Percentiles rank a stretch among this genome's conserved stretches.
Evolutionary conservation across 1,140 invertebrate species (phyloP).

Genomic region (Papilio polyxenes): DNA sequence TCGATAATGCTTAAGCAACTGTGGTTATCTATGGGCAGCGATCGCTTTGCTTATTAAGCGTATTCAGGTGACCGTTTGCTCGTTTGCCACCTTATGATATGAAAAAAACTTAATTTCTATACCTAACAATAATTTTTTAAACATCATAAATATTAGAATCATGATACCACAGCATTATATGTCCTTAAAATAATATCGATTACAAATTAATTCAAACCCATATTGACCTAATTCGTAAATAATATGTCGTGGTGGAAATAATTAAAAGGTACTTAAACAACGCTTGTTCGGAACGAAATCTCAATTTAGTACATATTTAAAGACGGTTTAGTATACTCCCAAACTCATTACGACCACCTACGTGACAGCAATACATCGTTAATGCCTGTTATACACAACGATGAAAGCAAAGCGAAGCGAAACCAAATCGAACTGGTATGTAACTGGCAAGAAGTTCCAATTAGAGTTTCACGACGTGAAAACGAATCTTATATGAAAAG

Average conservation of each 20-base stretch:
- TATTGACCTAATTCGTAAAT: neutral
- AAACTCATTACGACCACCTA: constrained; percentile 25
- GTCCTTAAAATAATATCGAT: neutral
- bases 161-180: neutral
- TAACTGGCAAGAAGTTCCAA: no score
- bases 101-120: no score
- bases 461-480: neutral
- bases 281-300: neutral
- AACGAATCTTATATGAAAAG: neutral
- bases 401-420: neutral
- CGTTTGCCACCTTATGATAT: no score
- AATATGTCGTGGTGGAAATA: neutral
- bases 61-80: no score
- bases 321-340: constrained; percentile 27
- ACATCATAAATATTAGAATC: neutral
- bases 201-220: neutral
- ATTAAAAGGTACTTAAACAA: constrained; percentile 14
- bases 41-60: no score
- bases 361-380: constrained; percentile 35
- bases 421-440: neutral
- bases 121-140: no score
- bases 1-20: no score
- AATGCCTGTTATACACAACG: neutral
- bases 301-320: constrained; percentile 23
- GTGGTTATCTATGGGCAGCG: no score